These are phyloP conservation scores for Sciurus vulgaris DNA, from an alignment of 2,797 vertebrate genomes.

Conservation along the genomic window DNA sequence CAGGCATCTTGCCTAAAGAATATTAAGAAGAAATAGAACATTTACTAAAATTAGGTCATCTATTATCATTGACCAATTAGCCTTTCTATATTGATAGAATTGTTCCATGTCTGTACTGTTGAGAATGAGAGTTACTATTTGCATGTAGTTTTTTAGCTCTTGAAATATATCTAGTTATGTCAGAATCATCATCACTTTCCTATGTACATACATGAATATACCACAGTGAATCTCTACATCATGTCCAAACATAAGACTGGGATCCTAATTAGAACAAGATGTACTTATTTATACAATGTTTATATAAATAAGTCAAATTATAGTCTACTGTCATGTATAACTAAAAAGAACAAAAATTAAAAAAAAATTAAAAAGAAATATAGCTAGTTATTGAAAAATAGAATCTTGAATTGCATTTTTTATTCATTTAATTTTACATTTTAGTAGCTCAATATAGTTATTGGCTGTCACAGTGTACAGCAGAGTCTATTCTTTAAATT, in stretches of 20 bases:
- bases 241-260: too few species aligned
- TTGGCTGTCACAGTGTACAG: neutral
- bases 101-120: neutral
- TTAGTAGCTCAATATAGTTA: neutral
- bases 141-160: neutral
- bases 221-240: too few species aligned
- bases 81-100: neutral
- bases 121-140: neutral
- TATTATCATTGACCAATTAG: neutral
- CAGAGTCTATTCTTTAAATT: neutral
- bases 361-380: neutral
- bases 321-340: too few species aligned
- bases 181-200: too few species aligned
- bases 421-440: neutral
- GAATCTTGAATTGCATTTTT: neutral
- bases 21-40: neutral
- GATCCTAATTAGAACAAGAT: too few species aligned
- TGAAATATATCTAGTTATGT: neutral
- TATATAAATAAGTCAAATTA: too few species aligned
- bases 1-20: neutral
- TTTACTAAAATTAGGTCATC: too few species aligned
- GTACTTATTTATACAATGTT: too few species aligned
- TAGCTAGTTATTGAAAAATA: neutral
- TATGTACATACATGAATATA: too few species aligned
- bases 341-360: too few species aligned